Evolutionary conservation across 2,797 vertebrate genomes (phyloP), one percentile per base, ranked within the genome.

Genomic region (Pelochelys cantorii): DNA sequence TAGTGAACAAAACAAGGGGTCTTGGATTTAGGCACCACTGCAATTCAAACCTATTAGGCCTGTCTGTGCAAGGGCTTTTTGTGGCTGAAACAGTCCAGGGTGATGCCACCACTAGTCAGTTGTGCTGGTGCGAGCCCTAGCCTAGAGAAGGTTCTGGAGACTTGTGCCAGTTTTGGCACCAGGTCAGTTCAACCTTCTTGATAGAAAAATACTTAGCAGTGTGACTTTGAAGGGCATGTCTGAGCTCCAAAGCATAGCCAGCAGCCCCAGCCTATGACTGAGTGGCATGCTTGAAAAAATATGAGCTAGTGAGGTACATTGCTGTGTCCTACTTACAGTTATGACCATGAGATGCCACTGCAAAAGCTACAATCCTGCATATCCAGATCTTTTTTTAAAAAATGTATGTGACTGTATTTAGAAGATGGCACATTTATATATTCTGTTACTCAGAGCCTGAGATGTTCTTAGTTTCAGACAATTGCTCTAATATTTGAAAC

Each of bases 111-210:
- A 77, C 23, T 55, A 89, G 52, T 85, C 89, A 78, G 27, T 10
- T 81, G 68, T 80, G 85, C 93, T 59, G 62, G 91, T 52, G 13
- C 87, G 60, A 93, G 80, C 11, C 55, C 52, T 80, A 89, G 57
- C 34, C 37, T 42, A 57, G 83, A 88, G 75, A 92, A 94, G 54
- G 53, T 5, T 84, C 53, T 74, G 18, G 90, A 82, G 57, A 53
- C 79, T 90, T 31, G 55, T 2, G 11, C 34, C 92, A 29, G 13
- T 95, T 91, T 74, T 71, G 75, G 42, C 20, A n/a, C 79, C 84
- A 42, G 20, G 34, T 74, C 71, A 74, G 10, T 7, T 74, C 22
- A 42, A 25, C 71, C 71, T 42, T 74, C 71, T 42, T 74, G 37
- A 25, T 74, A 74, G 34, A 22, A 3, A 65, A 74, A 74, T 12